Percentiles rank a stretch among this genome's conserved stretches.
phyloP scores from a whole-genome alignment of 2,113 vertebrate genomes.

The Meles meles region DNA sequence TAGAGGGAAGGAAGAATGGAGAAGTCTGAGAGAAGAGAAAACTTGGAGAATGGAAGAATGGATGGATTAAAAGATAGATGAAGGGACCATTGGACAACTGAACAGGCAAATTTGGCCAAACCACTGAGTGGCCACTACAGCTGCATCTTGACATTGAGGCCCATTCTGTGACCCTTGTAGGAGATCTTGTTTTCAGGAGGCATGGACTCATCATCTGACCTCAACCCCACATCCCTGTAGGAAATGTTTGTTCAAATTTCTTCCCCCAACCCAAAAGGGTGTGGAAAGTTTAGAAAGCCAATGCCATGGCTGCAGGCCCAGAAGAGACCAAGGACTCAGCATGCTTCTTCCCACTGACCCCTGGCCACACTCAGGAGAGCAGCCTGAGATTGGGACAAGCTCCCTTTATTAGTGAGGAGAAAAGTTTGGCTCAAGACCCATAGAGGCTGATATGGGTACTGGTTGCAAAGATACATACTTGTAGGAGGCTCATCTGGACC shows the following conservation, averaged over 20 bases:
- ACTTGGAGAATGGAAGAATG: neutral
- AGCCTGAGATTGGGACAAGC: neutral
- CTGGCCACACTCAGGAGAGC: neutral
- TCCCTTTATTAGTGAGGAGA: neutral
- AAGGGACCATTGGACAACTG: neutral
- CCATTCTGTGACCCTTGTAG: neutral
- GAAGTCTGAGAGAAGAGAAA: neutral
- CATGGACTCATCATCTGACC: neutral
- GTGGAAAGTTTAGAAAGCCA: neutral
- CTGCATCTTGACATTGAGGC: neutral
- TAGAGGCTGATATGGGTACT: neutral
- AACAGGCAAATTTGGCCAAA: neutral
- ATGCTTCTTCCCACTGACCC: neutral
- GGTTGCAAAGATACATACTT: conserved; percentile 72
- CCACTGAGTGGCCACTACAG: neutral
- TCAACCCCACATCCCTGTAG: neutral
- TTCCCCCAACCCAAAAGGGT: neutral
- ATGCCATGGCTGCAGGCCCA: neutral
- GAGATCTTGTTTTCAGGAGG: neutral
- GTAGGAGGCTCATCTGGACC: conserved; percentile 33
- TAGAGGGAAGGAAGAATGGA: neutral
- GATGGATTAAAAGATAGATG: neutral
- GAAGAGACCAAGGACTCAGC: neutral
- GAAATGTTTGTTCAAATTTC: neutral
- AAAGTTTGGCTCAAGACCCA: neutral